Base-by-base conservation (phyloP, 2,113 vertebrate genomes). In the Lophotis ruficrista region DNA sequence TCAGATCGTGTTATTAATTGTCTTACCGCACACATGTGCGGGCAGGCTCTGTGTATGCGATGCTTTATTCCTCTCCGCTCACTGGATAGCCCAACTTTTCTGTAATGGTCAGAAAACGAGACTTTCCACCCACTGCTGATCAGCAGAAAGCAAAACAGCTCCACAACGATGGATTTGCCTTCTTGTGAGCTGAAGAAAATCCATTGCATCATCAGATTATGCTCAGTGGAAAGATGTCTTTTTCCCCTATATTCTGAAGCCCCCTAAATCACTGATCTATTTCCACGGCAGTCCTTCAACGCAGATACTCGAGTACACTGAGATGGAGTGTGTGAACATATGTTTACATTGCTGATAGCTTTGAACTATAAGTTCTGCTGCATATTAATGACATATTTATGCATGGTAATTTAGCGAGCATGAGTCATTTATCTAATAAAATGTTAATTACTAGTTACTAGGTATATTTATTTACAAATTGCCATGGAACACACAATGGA, bases 391-490 rank as follows among this genome's bases (percentile, higher is more conserved):
- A 73, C 37, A 94, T 96, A 96, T 97, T 97, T 97, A 95, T 97
- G 94, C 97, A 96, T 90, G 93, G 93, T 97, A 98, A 97, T 97
- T 97, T 96, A 98, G 90, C 24, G 10, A 96, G 93, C 95, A 93
- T 5, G 83, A 98, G 95, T 97, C 91, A 97, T 98, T 97, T 98
- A 96, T 97, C 96, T 97, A 97, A 97, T 97, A 97, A 98, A 97
- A 98, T 96, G 95, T 98, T 97, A 98, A 98, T 98, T 97, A 97
- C 96, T 95, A 68, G 92, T 97, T 97, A 93, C 96, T 97, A 95
- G 96, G 96, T 97, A 41, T 97, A 95, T 93, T 97, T 98, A 96
- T 97, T 98, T 96, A 96, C 95, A 95, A 96, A 97, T 95, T 96
- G 84, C 91, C 70, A 10, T 72, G 69, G 80, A 97, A 90, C 45